Conservation (phyloP, 2,797 vertebrate genomes). For the Myotis findleyi region DNA sequence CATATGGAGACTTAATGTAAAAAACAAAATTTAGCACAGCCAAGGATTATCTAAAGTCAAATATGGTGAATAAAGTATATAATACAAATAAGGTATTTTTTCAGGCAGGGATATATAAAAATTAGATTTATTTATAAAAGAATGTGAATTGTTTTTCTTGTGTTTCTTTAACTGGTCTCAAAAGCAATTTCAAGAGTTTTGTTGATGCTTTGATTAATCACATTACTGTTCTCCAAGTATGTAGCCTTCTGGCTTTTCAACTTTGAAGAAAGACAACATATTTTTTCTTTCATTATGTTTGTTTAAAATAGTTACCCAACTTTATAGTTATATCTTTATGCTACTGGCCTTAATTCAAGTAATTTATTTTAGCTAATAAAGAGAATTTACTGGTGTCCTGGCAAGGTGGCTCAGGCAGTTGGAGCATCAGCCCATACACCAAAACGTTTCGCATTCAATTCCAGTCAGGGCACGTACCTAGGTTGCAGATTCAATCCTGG, state of each 20-base stretch:
- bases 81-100: background rate
- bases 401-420: background rate
- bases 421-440: background rate
- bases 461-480: background rate
- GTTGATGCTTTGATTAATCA: background rate
- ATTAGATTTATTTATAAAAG: conserved; percentile 35
- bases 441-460: background rate
- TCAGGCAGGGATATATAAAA: background rate
- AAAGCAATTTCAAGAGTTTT: background rate
- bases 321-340: background rate
- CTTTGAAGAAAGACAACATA: conserved; percentile 18
- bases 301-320: background rate
- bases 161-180: conserved; percentile 40
- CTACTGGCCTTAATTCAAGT: background rate
- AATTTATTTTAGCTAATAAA: background rate
- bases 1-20: background rate
- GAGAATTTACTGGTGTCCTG: background rate
- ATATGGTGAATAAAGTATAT: background rate
- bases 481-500: background rate
- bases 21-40: background rate
- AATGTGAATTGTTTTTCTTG: background rate
- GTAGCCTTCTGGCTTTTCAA: background rate
- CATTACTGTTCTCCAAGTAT: background rate
- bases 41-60: background rate
- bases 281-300: background rate